These are phyloP conservation scores for Mastomys natalensis DNA, from an alignment of 2,113 vertebrate genomes.

Conservation along the genomic window DNA sequence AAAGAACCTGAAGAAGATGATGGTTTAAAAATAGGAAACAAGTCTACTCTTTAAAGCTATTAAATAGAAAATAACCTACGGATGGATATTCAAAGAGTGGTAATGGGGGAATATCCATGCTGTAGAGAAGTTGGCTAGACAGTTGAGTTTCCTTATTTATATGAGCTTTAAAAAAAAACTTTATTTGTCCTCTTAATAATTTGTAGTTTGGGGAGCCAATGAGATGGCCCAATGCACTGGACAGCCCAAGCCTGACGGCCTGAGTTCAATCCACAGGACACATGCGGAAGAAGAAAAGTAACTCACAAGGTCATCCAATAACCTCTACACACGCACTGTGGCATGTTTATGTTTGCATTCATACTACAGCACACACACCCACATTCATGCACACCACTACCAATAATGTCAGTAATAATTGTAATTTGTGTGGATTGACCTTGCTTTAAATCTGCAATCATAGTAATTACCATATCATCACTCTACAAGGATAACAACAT, in stretches of 20 bases:
- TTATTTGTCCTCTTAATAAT: not conserved
- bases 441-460: not conserved
- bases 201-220: not conserved
- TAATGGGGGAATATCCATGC: not conserved
- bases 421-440: not conserved
- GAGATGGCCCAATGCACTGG: not conserved
- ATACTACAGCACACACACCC: not conserved
- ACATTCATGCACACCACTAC: not conserved
- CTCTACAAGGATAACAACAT: not conserved
- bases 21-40: not conserved
- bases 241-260: not conserved
- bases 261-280: not conserved
- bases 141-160: not conserved
- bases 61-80: constrained; percentile 11
- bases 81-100: not conserved
- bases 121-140: not conserved
- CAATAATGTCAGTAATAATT: not conserved
- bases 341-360: not conserved
- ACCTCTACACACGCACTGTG: not conserved
- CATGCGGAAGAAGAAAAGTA: not conserved
- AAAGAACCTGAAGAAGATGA: not conserved
- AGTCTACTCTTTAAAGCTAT: not conserved
- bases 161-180: not conserved
- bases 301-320: not conserved
- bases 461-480: not conserved